Base-by-base conservation (phyloP, 2,888 invertebrate genomes). In the Peribatodes rhomboidaria region DNA sequence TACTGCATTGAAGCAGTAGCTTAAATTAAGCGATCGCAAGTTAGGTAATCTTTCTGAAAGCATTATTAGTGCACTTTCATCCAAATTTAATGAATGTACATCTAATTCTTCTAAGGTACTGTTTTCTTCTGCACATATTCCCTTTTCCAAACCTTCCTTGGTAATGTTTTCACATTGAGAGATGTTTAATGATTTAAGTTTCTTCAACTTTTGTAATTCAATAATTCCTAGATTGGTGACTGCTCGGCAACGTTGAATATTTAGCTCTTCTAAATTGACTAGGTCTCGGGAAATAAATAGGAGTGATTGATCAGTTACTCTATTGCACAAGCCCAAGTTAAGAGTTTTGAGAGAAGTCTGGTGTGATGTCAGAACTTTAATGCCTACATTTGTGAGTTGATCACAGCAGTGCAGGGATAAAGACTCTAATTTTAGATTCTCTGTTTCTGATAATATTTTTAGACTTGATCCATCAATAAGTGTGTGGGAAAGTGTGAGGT, bases 1-100 rank as follows among this genome's bases (percentile, higher is more conserved):
- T 0, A 96, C 95, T n/a, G 95, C 95, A 86, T 94, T 95, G 71
- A 95, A 95, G 79, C 96, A 96, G 72, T 94, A 95, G 63, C 95
- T 95, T 49, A 97, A 80, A 79, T 96, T 95, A 20, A 97, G 87
- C 20, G 91, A 84, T 0, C 87, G 91, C 46, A 97, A 85, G 63
- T 94, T 94, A 0, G 94, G 94, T 60, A 96, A 86, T 70, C 90
- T 92, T 73, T 94, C 92, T 9, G 95, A 94, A 61, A 96, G 90
- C 76, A 91, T 89, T 57, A 95, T 94, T 6, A 96, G 86, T 31
- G 95, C 94, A 69, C 88, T 89, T 78, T 96, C 95, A 75, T 95
- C 95, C 39, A 96, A 87, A 75, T 94, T 94, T 35, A 96, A 82
- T 54, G 94, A 94, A 65, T 94, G 94, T 55, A 95, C 89, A 74